A percentile compares a stretch with the other conserved stretches of the same genome.
phyloP scores from a whole-genome alignment of 2,888 invertebrate species.

The Acronicta leporina region DNA sequence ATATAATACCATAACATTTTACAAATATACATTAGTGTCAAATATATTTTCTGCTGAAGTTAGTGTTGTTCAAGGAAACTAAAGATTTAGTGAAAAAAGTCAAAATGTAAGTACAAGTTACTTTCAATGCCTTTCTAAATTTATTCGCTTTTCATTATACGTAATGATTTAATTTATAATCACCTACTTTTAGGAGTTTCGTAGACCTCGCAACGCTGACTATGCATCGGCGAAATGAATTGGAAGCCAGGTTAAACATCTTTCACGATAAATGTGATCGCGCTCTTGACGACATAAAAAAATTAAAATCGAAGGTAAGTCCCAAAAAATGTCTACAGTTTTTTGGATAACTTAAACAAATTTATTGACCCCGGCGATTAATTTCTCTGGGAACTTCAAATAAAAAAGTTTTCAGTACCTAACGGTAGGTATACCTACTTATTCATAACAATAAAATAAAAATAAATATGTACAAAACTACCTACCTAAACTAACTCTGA shows the following conservation, averaged over 20 bases:
- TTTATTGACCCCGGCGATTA: too few species aligned
- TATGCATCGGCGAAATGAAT: constrained; percentile 77
- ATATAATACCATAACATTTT: neutral
- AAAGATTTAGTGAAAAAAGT: constrained; percentile 7
- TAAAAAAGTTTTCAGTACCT: too few species aligned
- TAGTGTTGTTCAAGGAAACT: neutral
- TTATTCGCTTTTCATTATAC: constrained; percentile 35
- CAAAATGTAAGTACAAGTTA: constrained; percentile 62
- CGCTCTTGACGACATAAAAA: constrained; percentile 73
- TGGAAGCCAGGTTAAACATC: constrained; percentile 74
- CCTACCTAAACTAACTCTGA: too few species aligned
- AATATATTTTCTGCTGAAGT: neutral
- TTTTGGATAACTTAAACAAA: neutral
- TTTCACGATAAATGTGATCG: constrained; percentile 79
- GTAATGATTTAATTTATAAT: constrained; percentile 10
- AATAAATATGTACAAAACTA: too few species aligned
- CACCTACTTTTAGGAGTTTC: constrained; percentile 76
- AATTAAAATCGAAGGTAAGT: constrained; percentile 77
- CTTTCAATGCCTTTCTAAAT: constrained; percentile 49
- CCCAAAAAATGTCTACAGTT: neutral
- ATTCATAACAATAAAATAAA: too few species aligned
- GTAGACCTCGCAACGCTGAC: constrained; percentile 79
- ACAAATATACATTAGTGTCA: neutral
- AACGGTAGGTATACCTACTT: too few species aligned
- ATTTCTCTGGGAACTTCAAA: too few species aligned